These are phyloP conservation scores for Chamaea fasciata DNA, from an alignment of 2,113 vertebrate species.

Conservation along the genomic window DNA sequence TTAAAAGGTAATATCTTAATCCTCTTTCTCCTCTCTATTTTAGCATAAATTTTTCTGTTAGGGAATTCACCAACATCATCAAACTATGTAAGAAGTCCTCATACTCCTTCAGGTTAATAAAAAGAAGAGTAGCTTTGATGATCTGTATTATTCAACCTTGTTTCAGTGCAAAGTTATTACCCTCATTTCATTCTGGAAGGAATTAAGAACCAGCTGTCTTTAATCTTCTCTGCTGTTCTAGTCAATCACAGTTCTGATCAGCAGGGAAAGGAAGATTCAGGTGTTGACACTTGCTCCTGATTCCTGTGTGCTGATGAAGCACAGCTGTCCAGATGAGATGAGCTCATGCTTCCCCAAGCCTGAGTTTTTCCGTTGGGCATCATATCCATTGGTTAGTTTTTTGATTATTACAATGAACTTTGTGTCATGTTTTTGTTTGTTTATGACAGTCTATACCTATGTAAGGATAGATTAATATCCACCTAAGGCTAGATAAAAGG, in stretches of 20 bases:
- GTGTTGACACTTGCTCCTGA: neutral
- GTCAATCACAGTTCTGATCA: neutral
- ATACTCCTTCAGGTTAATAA: neutral
- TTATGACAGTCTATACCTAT: neutral
- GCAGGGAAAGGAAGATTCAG: neutral
- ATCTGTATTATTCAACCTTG: neutral
- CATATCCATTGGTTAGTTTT: fast-evolving
- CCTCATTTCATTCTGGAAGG: neutral
- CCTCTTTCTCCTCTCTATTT: neutral
- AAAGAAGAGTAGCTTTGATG: neutral
- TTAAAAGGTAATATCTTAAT: neutral
- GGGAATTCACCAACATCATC: neutral
- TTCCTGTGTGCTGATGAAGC: neutral
- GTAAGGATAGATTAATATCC: neutral
- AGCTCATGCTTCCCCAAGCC: fast-evolving
- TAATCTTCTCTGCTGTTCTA: neutral
- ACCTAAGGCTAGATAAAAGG: neutral
- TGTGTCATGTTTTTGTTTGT: neutral
- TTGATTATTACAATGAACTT: neutral
- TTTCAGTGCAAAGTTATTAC: neutral
- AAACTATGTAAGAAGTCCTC: neutral
- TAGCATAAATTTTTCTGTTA: neutral
- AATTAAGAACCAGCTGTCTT: neutral
- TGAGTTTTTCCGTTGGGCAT: neutral
- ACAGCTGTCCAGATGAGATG: neutral